Conservation (phyloP, 1,140 invertebrate genomes). For the honey bee (Apis mellifera) region Amel_HAv3.1 CM009931.2:21661501-21662000, state of each 20-base stretch:
- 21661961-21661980: background rate
- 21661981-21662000: background rate
- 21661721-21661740: too few species aligned
- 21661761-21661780: too few species aligned
- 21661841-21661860: background rate
- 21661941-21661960: conserved; percentile 5
- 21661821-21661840: background rate
- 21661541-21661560: background rate
- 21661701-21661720: too few species aligned
- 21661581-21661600: background rate
- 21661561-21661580: background rate
- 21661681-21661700: too few species aligned
- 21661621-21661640: background rate
- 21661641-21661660: background rate
- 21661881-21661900: conserved; percentile 32
- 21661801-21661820: background rate
- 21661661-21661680: background rate
- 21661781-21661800: too few species aligned
- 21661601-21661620: background rate
- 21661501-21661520: background rate
- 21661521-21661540: too few species aligned
- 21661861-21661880: conserved; percentile 42
- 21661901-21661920: conserved; percentile 9
- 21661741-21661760: too few species aligned
- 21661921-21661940: background rate